Evolutionary conservation across 2,888 invertebrate species (phyloP).

Genomic region (Apodemia zela): DNA sequence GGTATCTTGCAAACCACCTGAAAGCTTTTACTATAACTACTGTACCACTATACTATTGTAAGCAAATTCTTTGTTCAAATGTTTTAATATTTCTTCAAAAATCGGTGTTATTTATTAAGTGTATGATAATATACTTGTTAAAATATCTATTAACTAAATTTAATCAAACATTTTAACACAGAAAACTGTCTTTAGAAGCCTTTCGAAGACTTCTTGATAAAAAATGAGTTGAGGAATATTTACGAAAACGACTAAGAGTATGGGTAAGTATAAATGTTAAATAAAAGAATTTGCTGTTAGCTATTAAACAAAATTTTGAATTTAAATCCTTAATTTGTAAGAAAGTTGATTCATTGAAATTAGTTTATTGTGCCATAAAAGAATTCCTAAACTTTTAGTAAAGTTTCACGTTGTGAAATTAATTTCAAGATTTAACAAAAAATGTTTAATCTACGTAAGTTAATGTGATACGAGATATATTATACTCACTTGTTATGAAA

Average conservation of each 20-base stretch:
- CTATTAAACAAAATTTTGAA: not conserved
- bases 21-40: no score
- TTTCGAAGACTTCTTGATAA: not conserved
- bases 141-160: not conserved
- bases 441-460: constrained; percentile 74
- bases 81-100: not conserved
- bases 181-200: not conserved
- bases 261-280: not conserved
- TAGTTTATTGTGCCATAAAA: constrained; percentile 66
- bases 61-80: not conserved
- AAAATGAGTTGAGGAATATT: not conserved
- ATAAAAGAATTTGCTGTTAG: not conserved
- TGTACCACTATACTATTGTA: not conserved
- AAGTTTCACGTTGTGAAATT: constrained; percentile 73
- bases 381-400: constrained; percentile 52
- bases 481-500: constrained; percentile 73
- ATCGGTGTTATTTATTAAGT: not conserved
- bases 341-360: constrained; percentile 42
- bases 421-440: constrained; percentile 66
- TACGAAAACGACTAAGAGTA: not conserved
- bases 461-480: constrained; percentile 72
- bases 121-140: not conserved
- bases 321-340: constrained; percentile 23
- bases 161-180: no score
- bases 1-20: not conserved